Conservation (phyloP, 2,888 invertebrate species). For the Troides aeacus region DNA sequence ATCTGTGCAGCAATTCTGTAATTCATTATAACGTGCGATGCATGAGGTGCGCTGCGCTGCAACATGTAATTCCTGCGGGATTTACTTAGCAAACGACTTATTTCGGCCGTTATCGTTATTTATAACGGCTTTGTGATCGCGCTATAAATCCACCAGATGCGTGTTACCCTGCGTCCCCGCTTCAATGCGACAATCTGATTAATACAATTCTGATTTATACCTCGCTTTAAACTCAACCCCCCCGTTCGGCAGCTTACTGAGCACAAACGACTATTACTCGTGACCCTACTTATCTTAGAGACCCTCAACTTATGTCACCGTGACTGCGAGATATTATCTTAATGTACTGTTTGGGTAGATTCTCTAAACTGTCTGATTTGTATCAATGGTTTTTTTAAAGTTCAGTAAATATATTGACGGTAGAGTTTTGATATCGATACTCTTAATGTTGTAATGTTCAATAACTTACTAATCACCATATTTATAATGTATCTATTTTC, state of each 20-base stretch:
- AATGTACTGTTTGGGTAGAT: too few species aligned
- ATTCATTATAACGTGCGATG: too few species aligned
- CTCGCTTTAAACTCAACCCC: constrained; percentile 30
- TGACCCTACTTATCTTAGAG: constrained; percentile 19
- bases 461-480: too few species aligned
- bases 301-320: too few species aligned
- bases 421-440: too few species aligned
- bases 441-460: too few species aligned
- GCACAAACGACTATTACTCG: constrained; percentile 4
- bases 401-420: too few species aligned
- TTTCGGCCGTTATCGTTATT: constrained; percentile 52
- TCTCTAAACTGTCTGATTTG: constrained; percentile 2
- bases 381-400: not conserved
- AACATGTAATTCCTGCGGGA: not conserved
- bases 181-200: constrained; percentile 32
- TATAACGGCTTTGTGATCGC: constrained; percentile 33
- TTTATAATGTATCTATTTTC: too few species aligned
- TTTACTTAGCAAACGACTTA: constrained; percentile 26
- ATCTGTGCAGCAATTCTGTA: too few species aligned
- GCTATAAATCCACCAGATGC: constrained; percentile 54
- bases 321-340: too few species aligned
- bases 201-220: constrained; percentile 39
- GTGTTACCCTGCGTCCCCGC: constrained; percentile 46
- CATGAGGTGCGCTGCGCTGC: too few species aligned
- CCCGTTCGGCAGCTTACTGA: constrained; percentile 16